Percentiles rank a stretch among this genome's conserved stretches.
Evolutionary conservation across 2,888 invertebrate species (phyloP).

Genomic region (Pteria penguin): DNA sequence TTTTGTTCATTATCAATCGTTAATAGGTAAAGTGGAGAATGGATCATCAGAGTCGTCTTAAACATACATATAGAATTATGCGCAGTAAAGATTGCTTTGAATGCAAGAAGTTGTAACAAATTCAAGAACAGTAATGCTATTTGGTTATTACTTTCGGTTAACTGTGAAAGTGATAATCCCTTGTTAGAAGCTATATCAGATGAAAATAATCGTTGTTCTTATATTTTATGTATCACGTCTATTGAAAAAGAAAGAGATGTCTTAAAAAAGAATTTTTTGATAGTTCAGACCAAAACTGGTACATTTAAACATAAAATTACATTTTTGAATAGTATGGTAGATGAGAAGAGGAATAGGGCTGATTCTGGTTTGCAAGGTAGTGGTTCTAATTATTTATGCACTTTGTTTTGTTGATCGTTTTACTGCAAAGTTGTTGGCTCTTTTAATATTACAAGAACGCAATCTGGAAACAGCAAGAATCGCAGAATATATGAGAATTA

Average conservation of each 20-base stretch:
- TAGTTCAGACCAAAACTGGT: slow-evolving; percentile 11
- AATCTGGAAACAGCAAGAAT: not conserved
- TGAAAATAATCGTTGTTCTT: slow-evolving; percentile 6
- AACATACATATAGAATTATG: no score
- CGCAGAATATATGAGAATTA: slow-evolving; percentile 1
- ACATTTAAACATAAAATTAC: not conserved
- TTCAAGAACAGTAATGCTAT: no score
- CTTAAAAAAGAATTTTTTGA: not conserved
- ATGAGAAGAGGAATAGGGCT: slow-evolving; percentile 17
- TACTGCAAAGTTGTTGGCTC: slow-evolving; percentile 4
- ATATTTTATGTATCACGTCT: slow-evolving; percentile 6
- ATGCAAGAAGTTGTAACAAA: no score
- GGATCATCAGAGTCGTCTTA: no score
- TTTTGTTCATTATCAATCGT: no score
- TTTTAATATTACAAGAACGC: slow-evolving; percentile 1
- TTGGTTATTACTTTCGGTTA: no score
- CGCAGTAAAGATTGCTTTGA: no score
- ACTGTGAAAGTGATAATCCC: not conserved
- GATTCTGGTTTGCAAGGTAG: slow-evolving; percentile 24
- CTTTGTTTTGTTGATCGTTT: slow-evolving; percentile 15
- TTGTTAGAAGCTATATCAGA: slow-evolving; percentile 10
- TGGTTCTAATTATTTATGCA: slow-evolving; percentile 20
- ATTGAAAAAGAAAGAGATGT: slow-evolving; percentile 16
- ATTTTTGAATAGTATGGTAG: slow-evolving; percentile 23
- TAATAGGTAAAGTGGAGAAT: no score